Conservation (phyloP, 2,797 vertebrate genomes). For the Scolopax rusticola region DNA sequence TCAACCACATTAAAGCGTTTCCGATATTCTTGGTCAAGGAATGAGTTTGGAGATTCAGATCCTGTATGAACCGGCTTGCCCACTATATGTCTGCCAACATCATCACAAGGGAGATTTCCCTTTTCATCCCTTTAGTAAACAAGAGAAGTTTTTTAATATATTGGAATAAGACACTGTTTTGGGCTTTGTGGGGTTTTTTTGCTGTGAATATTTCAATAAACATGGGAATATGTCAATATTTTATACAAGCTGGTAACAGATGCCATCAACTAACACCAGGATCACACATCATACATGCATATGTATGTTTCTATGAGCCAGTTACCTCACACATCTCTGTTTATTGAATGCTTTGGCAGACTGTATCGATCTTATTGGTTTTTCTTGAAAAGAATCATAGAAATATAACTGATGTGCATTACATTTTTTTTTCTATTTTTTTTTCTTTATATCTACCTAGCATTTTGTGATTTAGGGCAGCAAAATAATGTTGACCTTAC, state of each 20-base stretch:
- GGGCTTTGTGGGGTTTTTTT: no score
- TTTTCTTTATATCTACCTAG: background rate
- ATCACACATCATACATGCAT: background rate
- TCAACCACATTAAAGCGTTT: slow-evolving; percentile 92
- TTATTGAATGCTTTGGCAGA: background rate
- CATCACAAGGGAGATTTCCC: slow-evolving; percentile 89
- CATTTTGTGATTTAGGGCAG: background rate
- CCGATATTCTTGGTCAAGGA: slow-evolving; percentile 95
- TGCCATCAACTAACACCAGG: background rate
- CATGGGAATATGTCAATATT: background rate
- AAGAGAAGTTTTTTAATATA: background rate
- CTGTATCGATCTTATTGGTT: background rate
- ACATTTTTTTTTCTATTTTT: background rate
- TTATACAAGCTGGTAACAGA: background rate
- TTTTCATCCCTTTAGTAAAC: slow-evolving; percentile 88
- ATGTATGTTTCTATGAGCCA: background rate
- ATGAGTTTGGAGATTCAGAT: slow-evolving; percentile 97
- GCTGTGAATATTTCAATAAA: background rate
- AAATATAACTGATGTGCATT: background rate
- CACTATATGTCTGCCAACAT: slow-evolving; percentile 87
- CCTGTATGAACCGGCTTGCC: slow-evolving; percentile 89
- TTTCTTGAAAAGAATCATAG: background rate
- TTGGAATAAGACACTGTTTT: background rate
- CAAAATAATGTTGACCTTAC: background rate
- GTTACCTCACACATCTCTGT: background rate